phyloP scores from a whole-genome alignment of 2,113 vertebrate genomes.

The Turnix velox region DNA sequence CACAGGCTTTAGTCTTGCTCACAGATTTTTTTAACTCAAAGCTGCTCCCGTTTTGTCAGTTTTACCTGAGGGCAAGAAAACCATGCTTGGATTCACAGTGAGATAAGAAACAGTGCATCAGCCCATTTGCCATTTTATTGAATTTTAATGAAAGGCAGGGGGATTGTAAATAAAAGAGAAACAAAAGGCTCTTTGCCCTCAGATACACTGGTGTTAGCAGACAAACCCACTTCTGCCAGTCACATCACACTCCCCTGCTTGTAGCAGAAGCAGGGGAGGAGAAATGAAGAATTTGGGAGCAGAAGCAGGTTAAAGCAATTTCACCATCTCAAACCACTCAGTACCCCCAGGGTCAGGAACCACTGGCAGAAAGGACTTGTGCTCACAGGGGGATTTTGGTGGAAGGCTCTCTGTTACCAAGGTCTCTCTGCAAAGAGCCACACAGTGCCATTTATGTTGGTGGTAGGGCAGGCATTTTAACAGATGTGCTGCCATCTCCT shows the following conservation, averaged over 20 bases:
- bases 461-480: not conserved
- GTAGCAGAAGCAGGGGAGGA: not conserved
- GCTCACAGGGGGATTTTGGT: not conserved
- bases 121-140: not conserved
- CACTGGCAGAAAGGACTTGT: fast-evolving
- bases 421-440: not conserved
- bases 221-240: not conserved
- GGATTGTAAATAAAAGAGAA: not conserved
- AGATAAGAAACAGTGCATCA: not conserved
- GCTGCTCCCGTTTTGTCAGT: not conserved
- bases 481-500: not conserved
- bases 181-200: not conserved
- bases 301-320: not conserved
- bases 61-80: not conserved
- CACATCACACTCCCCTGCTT: not conserved
- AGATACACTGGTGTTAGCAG: not conserved
- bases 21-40: not conserved
- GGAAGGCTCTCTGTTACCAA: not conserved
- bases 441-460: not conserved
- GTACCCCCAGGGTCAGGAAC: not conserved
- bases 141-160: not conserved
- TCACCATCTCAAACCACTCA: not conserved
- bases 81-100: not conserved
- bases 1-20: not conserved
- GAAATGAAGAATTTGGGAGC: not conserved